These are phyloP conservation scores for Rhinoptilus africanus DNA, from an alignment of 2,113 vertebrate species.

Conservation along the genomic window DNA sequence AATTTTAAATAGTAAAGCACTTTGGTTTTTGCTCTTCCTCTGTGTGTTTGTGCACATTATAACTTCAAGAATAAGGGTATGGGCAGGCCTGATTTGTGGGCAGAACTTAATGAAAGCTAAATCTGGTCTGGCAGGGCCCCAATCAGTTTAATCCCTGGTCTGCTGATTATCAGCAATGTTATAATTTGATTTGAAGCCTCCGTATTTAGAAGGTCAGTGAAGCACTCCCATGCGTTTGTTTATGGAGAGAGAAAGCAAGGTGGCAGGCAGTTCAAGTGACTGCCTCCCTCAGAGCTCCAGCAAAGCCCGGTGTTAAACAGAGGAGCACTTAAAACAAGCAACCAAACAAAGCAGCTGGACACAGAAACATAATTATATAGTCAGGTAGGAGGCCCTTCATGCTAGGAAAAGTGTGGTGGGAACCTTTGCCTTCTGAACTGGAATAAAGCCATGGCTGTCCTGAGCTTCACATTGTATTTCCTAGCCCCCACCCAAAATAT, in stretches of 20 bases:
- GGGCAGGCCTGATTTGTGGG: slow-evolving; percentile 37
- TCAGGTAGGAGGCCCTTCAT: not conserved
- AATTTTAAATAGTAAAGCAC: slow-evolving; percentile 26
- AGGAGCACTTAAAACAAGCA: not conserved
- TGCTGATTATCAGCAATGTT: slow-evolving; percentile 64
- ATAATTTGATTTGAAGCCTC: slow-evolving; percentile 66
- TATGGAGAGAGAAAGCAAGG: not conserved
- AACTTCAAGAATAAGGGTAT: not conserved
- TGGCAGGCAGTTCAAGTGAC: not conserved
- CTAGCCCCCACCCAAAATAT: not conserved
- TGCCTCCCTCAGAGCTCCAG: not conserved
- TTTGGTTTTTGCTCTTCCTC: slow-evolving; percentile 31
- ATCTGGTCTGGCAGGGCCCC: slow-evolving; percentile 49
- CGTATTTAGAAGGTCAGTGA: slow-evolving; percentile 46
- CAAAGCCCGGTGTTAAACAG: not conserved
- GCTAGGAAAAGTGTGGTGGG: not conserved
- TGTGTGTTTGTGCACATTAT: not conserved
- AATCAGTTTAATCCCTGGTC: slow-evolving; percentile 61
- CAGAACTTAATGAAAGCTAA: slow-evolving; percentile 61
- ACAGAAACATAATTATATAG: not conserved
- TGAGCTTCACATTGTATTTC: not conserved
- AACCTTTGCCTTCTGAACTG: not conserved
- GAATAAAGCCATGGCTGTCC: not conserved
- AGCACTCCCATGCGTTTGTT: not conserved
- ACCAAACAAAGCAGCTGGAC: not conserved